phyloP scores from a whole-genome alignment of 2,888 invertebrate species.

The Papilio gigon region DNA sequence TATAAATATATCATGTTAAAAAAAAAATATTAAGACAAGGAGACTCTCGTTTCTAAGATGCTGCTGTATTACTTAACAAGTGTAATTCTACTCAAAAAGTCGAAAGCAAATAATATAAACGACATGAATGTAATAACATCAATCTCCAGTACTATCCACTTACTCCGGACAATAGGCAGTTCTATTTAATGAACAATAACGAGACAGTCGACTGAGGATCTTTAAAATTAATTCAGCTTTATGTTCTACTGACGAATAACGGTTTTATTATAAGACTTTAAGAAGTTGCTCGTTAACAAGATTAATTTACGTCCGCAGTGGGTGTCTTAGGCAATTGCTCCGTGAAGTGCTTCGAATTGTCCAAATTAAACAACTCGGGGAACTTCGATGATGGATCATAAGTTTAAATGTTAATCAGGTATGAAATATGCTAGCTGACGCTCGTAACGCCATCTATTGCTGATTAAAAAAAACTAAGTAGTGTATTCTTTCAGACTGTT shows the following conservation, averaged over 20 bases:
- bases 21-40: no score
- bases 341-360: conserved; percentile 44
- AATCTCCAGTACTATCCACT: neutral
- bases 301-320: conserved; percentile 71
- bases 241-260: conserved; percentile 46
- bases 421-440: no score
- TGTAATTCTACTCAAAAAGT: no score
- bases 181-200: conserved; percentile 47
- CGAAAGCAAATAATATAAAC: no score
- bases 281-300: conserved; percentile 60
- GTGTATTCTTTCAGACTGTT: no score
- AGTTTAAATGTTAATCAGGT: neutral
- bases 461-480: no score
- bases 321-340: conserved; percentile 69
- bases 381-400: conserved; percentile 10
- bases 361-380: conserved; percentile 33
- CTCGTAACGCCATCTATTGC: no score
- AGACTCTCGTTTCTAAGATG: no score
- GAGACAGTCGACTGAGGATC: conserved; percentile 45
- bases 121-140: neutral
- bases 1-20: no score
- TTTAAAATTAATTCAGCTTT: conserved; percentile 53
- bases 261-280: conserved; percentile 46
- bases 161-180: conserved; percentile 6
- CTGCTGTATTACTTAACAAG: no score